Conservation (phyloP, 1,140 invertebrate genomes). For the Ridgeia piscesae region DNA sequence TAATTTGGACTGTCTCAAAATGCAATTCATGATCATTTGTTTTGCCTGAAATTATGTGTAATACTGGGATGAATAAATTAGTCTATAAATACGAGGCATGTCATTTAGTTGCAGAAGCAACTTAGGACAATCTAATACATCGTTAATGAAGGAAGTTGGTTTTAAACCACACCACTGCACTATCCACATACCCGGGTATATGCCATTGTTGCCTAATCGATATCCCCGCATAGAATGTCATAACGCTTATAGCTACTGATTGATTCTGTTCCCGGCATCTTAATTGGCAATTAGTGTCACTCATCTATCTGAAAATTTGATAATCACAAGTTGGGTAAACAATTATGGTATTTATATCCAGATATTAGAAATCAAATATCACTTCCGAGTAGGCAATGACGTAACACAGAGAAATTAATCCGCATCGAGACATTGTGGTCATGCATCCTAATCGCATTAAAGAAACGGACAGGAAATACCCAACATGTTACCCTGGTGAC, state of each 20-base stretch:
- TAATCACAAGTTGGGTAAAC: neutral
- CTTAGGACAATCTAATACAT: no score
- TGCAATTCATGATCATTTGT: no score
- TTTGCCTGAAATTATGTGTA: no score
- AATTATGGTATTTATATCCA: neutral
- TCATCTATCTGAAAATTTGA: neutral
- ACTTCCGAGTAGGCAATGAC: neutral
- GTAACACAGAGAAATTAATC: neutral
- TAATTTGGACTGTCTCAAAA: no score
- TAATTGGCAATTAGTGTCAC: slow-evolving; percentile 5
- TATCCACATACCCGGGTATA: neutral
- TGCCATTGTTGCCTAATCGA: neutral
- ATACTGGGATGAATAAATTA: no score
- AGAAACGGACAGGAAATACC: neutral
- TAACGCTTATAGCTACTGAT: neutral
- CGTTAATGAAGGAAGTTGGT: neutral
- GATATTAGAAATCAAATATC: neutral
- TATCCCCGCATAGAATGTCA: neutral
- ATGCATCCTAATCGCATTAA: neutral
- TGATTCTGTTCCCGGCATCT: neutral
- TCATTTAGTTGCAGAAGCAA: no score
- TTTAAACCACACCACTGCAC: neutral
- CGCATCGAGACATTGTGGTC: neutral
- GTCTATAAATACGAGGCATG: no score
- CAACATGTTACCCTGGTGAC: neutral